Base-by-base conservation (phyloP, 2,113 vertebrate species). In the Tupaia chinensis region DNA sequence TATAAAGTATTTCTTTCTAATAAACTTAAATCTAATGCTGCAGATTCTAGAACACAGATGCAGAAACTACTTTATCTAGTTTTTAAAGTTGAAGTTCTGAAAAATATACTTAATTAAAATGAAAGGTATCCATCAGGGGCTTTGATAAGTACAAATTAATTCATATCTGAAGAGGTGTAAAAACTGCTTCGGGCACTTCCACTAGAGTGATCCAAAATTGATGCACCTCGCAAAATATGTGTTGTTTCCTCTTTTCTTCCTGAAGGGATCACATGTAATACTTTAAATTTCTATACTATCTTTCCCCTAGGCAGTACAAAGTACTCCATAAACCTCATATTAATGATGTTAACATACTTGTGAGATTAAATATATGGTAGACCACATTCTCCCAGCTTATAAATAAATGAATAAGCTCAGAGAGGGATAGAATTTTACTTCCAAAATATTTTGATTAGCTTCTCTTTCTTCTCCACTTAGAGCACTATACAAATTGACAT, bases 91-190 rank as follows among this genome's bases (percentile, higher is more conserved):
- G 70, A 92, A 82, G 89, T 44, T 79, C 74, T 82, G 70, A 3
- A 91, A 87, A 91, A 74, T 74, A 80, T 22, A 89, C 53, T 96
- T 78, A 96, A 95, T 93, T 96, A 91, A 92, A 93, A 88, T 78
- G 91, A 94, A 87, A 88, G 65, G n/a, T 82, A 79, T 81, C 44
- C 77, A 69, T 79, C 29, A 89, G 92, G 60, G 80, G 29, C 66
- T 88, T 86, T 78, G 79, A 80, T 91, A 95, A 82, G n/a, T 89
- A 73, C 56, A 95, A 93, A 83, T 82, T 89, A 97, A 87, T 94
- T 91, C 70, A 91, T 58, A 61, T 87, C 93, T 90, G 81, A 83
- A 91, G 63, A 90, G 25, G 5, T 20, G 11, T 81, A 73, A 5
- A 53, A 66, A 85, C 19, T 88, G 86, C 82, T 87, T 56, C 90